These are phyloP conservation scores for Agrochola litura DNA, from an alignment of 2,888 invertebrate genomes.

Conservation along the genomic window DNA sequence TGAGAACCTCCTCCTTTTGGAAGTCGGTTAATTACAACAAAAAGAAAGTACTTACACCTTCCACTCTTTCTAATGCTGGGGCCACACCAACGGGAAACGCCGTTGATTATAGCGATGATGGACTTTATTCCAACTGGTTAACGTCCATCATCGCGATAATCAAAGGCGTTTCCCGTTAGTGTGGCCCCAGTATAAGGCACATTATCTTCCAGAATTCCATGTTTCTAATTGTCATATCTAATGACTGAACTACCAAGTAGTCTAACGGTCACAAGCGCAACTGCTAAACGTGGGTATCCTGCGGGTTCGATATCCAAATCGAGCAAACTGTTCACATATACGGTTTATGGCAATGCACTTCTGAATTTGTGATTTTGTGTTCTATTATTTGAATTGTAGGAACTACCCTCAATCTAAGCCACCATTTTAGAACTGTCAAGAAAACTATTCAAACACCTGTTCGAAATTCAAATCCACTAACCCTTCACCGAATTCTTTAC, in stretches of 20 bases:
- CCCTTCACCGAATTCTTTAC: slow-evolving; percentile 63
- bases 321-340: not conserved
- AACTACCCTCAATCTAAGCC: not conserved
- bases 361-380: not conserved
- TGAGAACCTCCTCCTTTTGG: too few relatives aligned
- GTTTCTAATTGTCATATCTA: not conserved
- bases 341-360: not conserved
- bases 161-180: too few relatives aligned
- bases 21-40: not conserved
- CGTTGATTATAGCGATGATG: too few relatives aligned
- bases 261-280: not conserved
- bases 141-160: too few relatives aligned
- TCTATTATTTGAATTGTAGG: not conserved
- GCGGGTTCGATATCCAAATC: not conserved
- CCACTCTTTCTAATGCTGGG: not conserved
- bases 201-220: not conserved
- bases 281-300: not conserved
- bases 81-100: too few relatives aligned
- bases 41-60: not conserved
- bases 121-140: too few relatives aligned
- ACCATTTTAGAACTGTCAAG: slow-evolving; percentile 54
- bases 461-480: slow-evolving; percentile 63
- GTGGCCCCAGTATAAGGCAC: too few relatives aligned
- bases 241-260: not conserved
- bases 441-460: slow-evolving; percentile 66